Percentiles rank a stretch among this genome's conserved stretches.
phyloP scores from a whole-genome alignment of 2,113 vertebrate species.

The Alaudala cheleensis region DNA sequence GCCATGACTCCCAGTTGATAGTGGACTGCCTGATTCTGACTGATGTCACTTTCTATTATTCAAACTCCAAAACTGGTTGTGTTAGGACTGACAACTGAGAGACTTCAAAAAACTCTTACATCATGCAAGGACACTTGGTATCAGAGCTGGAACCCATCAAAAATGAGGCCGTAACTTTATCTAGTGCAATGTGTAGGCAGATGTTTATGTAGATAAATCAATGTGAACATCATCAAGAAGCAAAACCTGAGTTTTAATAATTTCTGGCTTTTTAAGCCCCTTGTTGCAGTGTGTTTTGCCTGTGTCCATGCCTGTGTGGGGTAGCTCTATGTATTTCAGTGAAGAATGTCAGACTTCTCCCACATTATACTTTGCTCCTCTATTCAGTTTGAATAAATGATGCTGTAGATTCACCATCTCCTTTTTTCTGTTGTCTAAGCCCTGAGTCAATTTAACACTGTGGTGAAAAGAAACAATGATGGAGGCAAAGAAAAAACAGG shows the following conservation, averaged over 20 bases:
- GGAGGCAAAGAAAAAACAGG: neutral
- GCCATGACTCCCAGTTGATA: neutral
- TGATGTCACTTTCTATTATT: neutral
- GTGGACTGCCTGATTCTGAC: neutral
- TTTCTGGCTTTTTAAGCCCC: neutral
- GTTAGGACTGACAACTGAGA: neutral
- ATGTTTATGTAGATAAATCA: neutral
- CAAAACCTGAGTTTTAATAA: neutral
- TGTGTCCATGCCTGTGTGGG: neutral
- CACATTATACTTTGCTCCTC: neutral
- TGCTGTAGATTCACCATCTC: neutral
- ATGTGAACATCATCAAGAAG: neutral
- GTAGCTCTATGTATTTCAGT: neutral
- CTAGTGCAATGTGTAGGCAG: neutral
- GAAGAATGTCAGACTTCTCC: neutral
- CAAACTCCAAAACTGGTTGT: neutral
- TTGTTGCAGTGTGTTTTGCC: neutral
- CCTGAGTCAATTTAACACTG: neutral
- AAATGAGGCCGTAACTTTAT: neutral
- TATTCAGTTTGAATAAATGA: neutral
- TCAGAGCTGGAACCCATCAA: neutral
- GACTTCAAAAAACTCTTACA: neutral
- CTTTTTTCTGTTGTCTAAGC: neutral
- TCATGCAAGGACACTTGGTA: neutral
- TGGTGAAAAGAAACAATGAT: neutral